These are phyloP conservation scores for Biston stratarius DNA, from an alignment of 2,888 invertebrate species.

Conservation along the genomic window DNA sequence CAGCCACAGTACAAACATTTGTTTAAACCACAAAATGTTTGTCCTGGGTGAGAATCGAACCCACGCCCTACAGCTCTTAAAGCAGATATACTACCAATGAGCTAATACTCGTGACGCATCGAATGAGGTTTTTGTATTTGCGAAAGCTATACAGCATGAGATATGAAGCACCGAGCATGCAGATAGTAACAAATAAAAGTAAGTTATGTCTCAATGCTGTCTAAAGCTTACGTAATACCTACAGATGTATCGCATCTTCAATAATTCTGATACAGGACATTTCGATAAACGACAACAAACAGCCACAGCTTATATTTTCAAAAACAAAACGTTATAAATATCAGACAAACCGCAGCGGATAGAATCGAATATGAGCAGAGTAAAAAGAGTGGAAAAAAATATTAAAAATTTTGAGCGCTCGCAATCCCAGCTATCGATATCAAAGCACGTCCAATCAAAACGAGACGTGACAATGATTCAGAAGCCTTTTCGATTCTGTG, in stretches of 20 bases:
- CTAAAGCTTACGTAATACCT: slow-evolving; percentile 35
- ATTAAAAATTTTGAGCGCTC: slow-evolving; percentile 79
- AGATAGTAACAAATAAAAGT: slow-evolving; percentile 28
- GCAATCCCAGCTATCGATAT: slow-evolving; percentile 83
- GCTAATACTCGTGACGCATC: too few species aligned
- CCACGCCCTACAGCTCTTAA: too few species aligned
- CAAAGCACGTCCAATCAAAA: slow-evolving; percentile 86
- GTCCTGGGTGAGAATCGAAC: too few species aligned
- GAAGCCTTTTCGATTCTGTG: slow-evolving; percentile 79
- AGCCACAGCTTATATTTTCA: slow-evolving; percentile 60
- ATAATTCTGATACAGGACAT: slow-evolving; percentile 53
- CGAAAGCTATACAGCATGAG: too few species aligned
- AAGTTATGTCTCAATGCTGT: slow-evolving; percentile 33
- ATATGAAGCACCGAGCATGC: slow-evolving; percentile 9
- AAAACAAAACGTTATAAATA: slow-evolving; percentile 78
- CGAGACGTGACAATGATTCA: slow-evolving; percentile 84
- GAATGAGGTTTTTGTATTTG: neutral
- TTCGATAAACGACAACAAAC: slow-evolving; percentile 65
- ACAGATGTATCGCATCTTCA: slow-evolving; percentile 43
- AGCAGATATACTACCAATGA: too few species aligned
- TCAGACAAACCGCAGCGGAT: slow-evolving; percentile 74
- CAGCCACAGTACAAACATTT: too few species aligned
- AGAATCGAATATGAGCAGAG: slow-evolving; percentile 79
- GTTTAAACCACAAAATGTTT: too few species aligned
- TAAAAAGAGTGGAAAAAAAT: slow-evolving; percentile 63